Evolutionary conservation across 1,140 invertebrate genomes (phyloP).

Genomic region (Lucilia cuprina): DNA sequence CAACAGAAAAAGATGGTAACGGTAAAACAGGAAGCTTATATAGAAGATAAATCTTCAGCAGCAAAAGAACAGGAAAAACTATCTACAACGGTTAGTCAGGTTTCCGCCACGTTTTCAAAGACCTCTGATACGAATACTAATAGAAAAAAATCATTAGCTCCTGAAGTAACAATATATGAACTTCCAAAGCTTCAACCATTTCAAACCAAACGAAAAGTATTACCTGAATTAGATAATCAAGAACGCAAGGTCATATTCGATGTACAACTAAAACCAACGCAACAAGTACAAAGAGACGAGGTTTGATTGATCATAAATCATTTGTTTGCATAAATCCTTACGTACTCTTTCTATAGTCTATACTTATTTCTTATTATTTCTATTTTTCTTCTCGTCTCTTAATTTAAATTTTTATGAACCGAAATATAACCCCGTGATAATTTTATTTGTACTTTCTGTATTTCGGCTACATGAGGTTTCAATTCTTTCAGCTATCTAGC

Average conservation of each 20-base stretch:
- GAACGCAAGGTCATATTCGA: conserved; percentile 47
- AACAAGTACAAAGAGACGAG: conserved; percentile 32
- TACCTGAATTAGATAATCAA: neutral
- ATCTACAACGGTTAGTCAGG: neutral
- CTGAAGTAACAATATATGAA: neutral
- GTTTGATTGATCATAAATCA: neutral
- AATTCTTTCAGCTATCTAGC: too few species aligned
- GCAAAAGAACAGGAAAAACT: neutral
- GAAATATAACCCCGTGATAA: too few species aligned
- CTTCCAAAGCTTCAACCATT: neutral
- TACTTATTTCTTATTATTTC: neutral
- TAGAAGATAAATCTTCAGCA: neutral
- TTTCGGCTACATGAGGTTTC: too few species aligned
- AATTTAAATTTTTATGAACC: too few species aligned
- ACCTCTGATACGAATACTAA: neutral
- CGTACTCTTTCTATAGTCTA: neutral
- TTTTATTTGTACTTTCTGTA: too few species aligned
- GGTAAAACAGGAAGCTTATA: neutral
- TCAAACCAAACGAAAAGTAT: neutral
- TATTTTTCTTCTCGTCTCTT: neutral
- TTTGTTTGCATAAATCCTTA: neutral
- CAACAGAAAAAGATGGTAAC: neutral
- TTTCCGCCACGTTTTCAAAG: neutral
- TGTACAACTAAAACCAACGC: conserved; percentile 45
- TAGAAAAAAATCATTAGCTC: neutral